phyloP scores from a whole-genome alignment of 37 sponge, comb jelly and placozoan genomes.

The Bolinopsis microptera region DNA sequence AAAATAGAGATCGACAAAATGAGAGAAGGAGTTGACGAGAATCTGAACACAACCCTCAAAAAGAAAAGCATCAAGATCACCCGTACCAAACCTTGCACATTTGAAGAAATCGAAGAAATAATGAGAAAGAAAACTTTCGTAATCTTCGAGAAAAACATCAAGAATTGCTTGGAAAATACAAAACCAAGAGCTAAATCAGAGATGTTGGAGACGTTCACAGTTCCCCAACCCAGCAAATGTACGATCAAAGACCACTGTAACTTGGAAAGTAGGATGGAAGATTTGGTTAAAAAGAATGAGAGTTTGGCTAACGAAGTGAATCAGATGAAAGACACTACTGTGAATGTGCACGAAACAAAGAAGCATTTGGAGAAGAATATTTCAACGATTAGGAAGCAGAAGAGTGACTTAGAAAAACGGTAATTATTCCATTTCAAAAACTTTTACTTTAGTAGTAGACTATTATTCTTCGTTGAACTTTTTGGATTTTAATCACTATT shows the following conservation, averaged over 20 bases:
- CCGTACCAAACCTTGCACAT: slow-evolving; percentile 39
- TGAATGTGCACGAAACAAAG: slow-evolving; percentile 13
- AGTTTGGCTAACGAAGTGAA: not conserved
- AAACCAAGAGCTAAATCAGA: not conserved
- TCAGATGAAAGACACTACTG: not conserved
- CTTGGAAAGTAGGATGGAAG: not conserved
- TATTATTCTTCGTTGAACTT: no score
- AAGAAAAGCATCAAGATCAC: slow-evolving; percentile 5
- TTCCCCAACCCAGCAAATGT: not conserved
- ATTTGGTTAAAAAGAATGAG: not conserved
- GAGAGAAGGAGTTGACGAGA: not conserved
- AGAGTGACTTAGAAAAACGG: slow-evolving; percentile 42
- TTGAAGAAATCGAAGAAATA: slow-evolving; percentile 34
- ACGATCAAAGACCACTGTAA: not conserved
- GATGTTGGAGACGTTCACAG: not conserved
- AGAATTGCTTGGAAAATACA: slow-evolving; percentile 20
- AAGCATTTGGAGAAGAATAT: slow-evolving; percentile 45
- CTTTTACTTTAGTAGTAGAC: no score
- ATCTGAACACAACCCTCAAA: slow-evolving; percentile 48
- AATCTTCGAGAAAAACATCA: slow-evolving; percentile 41
- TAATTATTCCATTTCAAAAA: no score
- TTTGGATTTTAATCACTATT: no score
- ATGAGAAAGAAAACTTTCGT: slow-evolving; percentile 47
- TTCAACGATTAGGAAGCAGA: slow-evolving; percentile 13
- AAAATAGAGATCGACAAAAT: not conserved